A percentile compares a stretch with the other conserved stretches of the same genome.
Conservation (phyloP, 1,140 invertebrate species). For the Drepana arcuata region DNA sequence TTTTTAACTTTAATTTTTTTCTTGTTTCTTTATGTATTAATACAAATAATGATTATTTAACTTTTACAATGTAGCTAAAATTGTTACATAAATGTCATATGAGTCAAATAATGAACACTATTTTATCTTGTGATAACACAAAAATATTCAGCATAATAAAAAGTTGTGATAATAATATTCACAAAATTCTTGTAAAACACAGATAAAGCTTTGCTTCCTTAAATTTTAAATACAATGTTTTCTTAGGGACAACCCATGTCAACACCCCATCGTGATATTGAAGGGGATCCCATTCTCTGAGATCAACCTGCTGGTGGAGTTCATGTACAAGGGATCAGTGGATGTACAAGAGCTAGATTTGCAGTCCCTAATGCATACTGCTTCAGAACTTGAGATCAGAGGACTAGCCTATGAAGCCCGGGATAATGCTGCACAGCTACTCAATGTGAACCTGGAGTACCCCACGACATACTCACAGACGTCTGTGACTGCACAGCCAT, state of each 20-base stretch:
- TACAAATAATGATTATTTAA: too few relatives aligned
- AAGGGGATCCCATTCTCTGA: conserved; percentile 79
- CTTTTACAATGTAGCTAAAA: conserved; percentile 9
- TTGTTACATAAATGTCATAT: conserved; percentile 25
- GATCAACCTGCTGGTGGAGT: conserved; percentile 80
- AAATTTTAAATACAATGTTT: conserved; percentile 13
- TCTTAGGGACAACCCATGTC: conserved; percentile 77
- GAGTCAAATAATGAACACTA: conserved; percentile 19
- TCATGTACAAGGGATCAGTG: conserved; percentile 82
- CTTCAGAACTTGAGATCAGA: conserved; percentile 77
- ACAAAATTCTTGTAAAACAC: too few relatives aligned
- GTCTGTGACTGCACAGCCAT: conserved; percentile 26
- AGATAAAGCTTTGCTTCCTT: too few relatives aligned
- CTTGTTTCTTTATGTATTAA: too few relatives aligned
- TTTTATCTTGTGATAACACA: conserved; percentile 51
- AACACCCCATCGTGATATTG: conserved; percentile 81
- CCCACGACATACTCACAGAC: conserved; percentile 54
- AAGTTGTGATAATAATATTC: too few relatives aligned
- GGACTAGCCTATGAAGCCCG: conserved; percentile 71
- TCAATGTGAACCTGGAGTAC: conserved; percentile 69
- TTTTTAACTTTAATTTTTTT: conserved; percentile 8
- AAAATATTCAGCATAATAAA: conserved; percentile 30
- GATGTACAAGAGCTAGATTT: conserved; percentile 78
- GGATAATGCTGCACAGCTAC: conserved; percentile 65
- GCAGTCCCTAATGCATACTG: conserved; percentile 77